Base-by-base conservation (phyloP, 1,140 invertebrate genomes). In the Cydia pomonella region DNA sequence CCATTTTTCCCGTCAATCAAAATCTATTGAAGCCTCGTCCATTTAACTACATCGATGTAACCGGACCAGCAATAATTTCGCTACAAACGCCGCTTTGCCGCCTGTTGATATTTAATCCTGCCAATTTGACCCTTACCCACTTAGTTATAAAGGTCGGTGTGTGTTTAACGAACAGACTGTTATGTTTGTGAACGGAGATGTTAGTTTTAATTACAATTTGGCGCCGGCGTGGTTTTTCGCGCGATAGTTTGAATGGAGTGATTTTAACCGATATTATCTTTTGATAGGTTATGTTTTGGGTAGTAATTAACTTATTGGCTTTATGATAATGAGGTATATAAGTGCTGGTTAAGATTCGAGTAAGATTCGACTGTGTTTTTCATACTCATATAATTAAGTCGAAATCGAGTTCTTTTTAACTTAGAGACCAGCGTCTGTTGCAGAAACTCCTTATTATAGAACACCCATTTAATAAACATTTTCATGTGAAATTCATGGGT, bases 111-210 rank as follows among this genome's bases (percentile, higher is more conserved):
- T 69, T 38, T 33, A 18, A 69, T 69, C 64, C 16, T 4, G 13
- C 64, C 27, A 69, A 69, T 69, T 38, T 38, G 29, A 69, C 64
- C 64, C 64, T 69, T 69, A 69, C 29, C 64, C 16, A 69, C 64
- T 69, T 69, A 69, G 64, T 69, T 69, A 69, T n/a, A 38, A 69
- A n/a, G 64, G 16, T 33, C 29, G 16, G 27, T 6, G 16, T 69
- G 29, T 69, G 29, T 33, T 69, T 33, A 33, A 38, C 64, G 27
- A 23, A 9, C 27, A 4, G 16, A 0, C 13, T 33, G 64, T 33
- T 69, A 69, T 41, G 16, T 69, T 69, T 69, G 64, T 69, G 41
- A 66, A 69, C 29, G 64, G 27, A n/a, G n/a, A 33, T 64, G 62
- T 64, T 64, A 29, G 62, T 69, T 69, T 69, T 69, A 69, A 69